These are phyloP conservation scores for Lynx canadensis DNA, from an alignment of 2,113 vertebrate genomes.

Conservation along the genomic window DNA sequence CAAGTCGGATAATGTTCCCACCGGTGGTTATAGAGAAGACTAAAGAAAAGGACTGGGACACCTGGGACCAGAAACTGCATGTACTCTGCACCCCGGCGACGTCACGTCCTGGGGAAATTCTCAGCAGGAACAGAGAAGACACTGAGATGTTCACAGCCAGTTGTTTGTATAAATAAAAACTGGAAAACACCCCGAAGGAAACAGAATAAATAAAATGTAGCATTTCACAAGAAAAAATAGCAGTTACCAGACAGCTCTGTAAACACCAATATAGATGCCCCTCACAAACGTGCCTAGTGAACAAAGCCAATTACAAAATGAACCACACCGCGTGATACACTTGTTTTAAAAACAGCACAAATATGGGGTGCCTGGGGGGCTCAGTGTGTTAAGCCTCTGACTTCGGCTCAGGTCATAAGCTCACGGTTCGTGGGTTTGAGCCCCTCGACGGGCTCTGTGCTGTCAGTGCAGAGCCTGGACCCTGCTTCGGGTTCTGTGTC, in stretches of 20 bases:
- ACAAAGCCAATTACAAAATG: not conserved
- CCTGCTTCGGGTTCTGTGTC: too few relatives aligned
- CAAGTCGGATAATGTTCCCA: not conserved
- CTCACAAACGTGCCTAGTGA: not conserved
- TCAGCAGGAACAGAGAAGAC: not conserved
- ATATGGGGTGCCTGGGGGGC: too few relatives aligned
- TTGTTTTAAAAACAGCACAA: not conserved
- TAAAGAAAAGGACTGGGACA: accelerated
- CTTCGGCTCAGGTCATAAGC: too few relatives aligned
- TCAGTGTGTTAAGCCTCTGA: too few relatives aligned
- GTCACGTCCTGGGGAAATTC: too few relatives aligned
- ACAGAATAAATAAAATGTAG: not conserved
- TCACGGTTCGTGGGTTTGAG: too few relatives aligned
- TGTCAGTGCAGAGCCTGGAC: too few relatives aligned
- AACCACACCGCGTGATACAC: not conserved
- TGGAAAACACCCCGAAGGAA: not conserved
- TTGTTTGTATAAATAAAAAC: not conserved
- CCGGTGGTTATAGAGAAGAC: not conserved
- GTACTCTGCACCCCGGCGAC: accelerated
- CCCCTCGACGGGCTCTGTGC: too few relatives aligned
- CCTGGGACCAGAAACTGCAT: accelerated
- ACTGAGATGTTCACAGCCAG: not conserved
- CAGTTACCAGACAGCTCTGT: not conserved
- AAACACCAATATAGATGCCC: not conserved
- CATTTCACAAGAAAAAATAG: not conserved